Percentiles rank a stretch among this genome's conserved stretches.
phyloP scores from a whole-genome alignment of 2,113 vertebrate genomes.

The Dicrurus megarhynchus region DNA sequence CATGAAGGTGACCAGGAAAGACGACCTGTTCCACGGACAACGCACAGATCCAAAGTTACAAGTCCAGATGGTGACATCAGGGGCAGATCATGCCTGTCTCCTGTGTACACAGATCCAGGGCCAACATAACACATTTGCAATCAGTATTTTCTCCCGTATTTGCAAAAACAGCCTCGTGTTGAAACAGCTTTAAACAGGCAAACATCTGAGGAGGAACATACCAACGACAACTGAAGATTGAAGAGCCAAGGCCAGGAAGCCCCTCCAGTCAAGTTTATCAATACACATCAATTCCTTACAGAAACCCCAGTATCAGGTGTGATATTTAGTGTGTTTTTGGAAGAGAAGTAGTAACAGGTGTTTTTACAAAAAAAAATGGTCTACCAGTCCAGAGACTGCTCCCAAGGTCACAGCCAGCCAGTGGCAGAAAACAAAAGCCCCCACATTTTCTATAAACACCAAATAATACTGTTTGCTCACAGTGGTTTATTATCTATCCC shows the following conservation, averaged over 20 bases:
- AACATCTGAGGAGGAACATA: neutral
- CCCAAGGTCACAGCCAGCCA: conserved; percentile 4
- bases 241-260: neutral
- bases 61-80: conserved; percentile 34
- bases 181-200: neutral
- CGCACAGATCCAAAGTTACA: conserved; percentile 48
- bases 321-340: neutral
- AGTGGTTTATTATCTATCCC: neutral
- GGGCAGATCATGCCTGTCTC: neutral
- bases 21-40: neutral
- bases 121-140: neutral
- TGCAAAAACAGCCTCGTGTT: neutral
- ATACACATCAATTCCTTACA: neutral
- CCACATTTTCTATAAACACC: neutral
- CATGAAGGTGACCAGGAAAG: neutral
- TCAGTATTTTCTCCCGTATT: neutral
- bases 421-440: neutral
- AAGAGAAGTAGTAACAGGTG: neutral
- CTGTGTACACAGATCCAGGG: neutral
- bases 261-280: neutral
- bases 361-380: neutral
- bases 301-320: neutral
- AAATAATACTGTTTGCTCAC: neutral
- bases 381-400: neutral
- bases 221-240: accelerated